Conservation (phyloP, 2,797 vertebrate genomes). For the Selene dorsalis region DNA sequence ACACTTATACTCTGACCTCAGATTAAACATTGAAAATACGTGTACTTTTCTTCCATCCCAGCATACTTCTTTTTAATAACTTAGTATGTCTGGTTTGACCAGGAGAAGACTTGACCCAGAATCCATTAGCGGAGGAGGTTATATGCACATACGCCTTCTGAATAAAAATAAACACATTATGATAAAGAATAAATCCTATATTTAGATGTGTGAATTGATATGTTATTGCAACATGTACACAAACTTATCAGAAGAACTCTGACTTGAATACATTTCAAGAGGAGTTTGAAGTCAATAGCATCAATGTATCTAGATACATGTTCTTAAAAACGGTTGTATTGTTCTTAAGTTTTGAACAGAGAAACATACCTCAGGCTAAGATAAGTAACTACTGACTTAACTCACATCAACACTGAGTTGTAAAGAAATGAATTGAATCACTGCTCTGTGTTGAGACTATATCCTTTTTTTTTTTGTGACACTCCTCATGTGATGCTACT, state of each 20-base stretch:
- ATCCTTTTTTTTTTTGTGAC: too few species aligned
- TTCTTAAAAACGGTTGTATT: slow-evolving; percentile 27
- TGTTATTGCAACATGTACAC: slow-evolving; percentile 4
- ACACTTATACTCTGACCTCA: slow-evolving; percentile 44
- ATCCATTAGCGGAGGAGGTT: slow-evolving; percentile 33
- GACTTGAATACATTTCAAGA: slow-evolving; percentile 15
- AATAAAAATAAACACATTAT: slow-evolving; percentile 17
- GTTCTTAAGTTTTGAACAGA: slow-evolving; percentile 16
- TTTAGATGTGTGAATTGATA: not conserved
- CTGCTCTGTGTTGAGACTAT: not conserved
- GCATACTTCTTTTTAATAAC: slow-evolving; percentile 16
- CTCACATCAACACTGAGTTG: slow-evolving; percentile 37
- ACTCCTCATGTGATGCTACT: too few species aligned
- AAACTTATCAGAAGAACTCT: not conserved
- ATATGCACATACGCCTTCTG: slow-evolving; percentile 27
- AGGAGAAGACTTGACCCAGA: slow-evolving; percentile 40
- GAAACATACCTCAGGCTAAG: slow-evolving; percentile 11
- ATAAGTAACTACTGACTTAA: not conserved
- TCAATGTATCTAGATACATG: slow-evolving; percentile 5
- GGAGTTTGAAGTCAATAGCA: slow-evolving; percentile 6
- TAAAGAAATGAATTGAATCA: slow-evolving; percentile 15
- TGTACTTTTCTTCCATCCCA: slow-evolving; percentile 33
- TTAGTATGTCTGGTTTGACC: slow-evolving; percentile 31
- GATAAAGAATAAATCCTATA: not conserved
- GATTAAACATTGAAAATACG: slow-evolving; percentile 25